phyloP scores from a whole-genome alignment of 2,888 invertebrate species.

The Trilocha varians region DNA sequence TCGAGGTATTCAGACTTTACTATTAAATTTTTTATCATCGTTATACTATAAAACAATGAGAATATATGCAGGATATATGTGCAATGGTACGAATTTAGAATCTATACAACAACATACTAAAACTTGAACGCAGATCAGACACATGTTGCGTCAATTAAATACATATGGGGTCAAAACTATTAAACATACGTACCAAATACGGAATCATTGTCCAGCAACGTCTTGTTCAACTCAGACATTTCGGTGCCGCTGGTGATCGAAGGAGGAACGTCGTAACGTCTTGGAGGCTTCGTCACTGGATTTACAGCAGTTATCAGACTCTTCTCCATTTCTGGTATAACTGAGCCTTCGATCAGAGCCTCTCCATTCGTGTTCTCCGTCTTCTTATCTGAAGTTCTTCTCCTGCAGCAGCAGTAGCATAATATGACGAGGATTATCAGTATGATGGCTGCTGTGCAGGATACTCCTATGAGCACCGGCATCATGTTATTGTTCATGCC shows the following conservation, averaged over 20 bases:
- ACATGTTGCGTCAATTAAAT: no score
- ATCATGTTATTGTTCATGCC: conserved; percentile 73
- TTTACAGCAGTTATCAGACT: conserved; percentile 88
- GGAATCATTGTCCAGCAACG: conserved; percentile 85
- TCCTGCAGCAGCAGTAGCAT: conserved; percentile 73
- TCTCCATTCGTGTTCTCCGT: conserved; percentile 76
- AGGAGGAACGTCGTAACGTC: conserved; percentile 82
- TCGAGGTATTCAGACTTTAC: no score
- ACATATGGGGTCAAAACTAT: no score
- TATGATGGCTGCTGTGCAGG: conserved; percentile 61
- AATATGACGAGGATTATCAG: conserved; percentile 63
- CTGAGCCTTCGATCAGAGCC: conserved; percentile 82
- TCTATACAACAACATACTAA: no score
- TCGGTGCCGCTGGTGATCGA: conserved; percentile 84
- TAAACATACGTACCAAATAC: conserved; percentile 77
- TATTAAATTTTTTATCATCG: no score
- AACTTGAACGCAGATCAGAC: no score
- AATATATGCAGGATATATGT: no score
- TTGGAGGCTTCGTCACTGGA: conserved; percentile 87
- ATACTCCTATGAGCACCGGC: conserved; percentile 67
- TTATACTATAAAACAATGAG: no score
- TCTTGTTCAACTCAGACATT: conserved; percentile 86
- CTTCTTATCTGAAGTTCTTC: conserved; percentile 66
- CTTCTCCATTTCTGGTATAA: conserved; percentile 88
- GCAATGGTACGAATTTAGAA: no score